Evolutionary conservation across 2,113 vertebrate genomes (phyloP), one percentile per base, ranked within the genome.

Genomic region (Equus quagga): DNA sequence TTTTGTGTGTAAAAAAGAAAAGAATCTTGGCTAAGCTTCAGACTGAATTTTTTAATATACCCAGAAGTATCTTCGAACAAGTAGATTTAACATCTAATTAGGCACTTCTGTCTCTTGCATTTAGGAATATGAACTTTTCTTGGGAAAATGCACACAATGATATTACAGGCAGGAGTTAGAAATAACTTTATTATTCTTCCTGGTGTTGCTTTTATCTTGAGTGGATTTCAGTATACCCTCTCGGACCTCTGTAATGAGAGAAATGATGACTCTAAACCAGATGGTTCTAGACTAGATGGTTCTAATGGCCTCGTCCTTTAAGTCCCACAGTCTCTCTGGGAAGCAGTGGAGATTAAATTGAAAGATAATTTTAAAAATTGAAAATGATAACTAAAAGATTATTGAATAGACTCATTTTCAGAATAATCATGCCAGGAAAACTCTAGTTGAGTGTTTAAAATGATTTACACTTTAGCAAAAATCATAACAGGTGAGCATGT

Each of bases 61-160:
- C 21, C 78, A 91, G 67, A 89, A 28, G n/a, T 91, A 84, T 95
- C 92, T 89, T 88, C 92, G 76, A 95, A 87, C 33, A 31, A 96
- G 44, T 24, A 85, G 44, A 96, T 33, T 95, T 49, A 92, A 81
- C 28, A 92, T 91, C 24, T 13, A 33, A 83, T 86, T 79, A 90
- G 5, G 10, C 41, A 83, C 3, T 46, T 91, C 28, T 80, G 46
- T 18, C 4, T 96, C 56, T 89, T 87, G 8, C 9, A 80, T 91
- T 88, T 91, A 76, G 56, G 24, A 96, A 96, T 96, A 65, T 84
- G 33, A 95, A 65, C 17, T 92, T 85, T 78, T 80, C 49, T 83
- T 72, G 84, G 54, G 60, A 89, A 28, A 89, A 92, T 28, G 2
- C 13, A 56, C 31, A 41, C 23, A 62, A 58, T 79, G 67, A 73